These are phyloP conservation scores for Phoxinus phoxinus DNA, from an alignment of 2,113 vertebrate species.

Conservation along the genomic window DNA sequence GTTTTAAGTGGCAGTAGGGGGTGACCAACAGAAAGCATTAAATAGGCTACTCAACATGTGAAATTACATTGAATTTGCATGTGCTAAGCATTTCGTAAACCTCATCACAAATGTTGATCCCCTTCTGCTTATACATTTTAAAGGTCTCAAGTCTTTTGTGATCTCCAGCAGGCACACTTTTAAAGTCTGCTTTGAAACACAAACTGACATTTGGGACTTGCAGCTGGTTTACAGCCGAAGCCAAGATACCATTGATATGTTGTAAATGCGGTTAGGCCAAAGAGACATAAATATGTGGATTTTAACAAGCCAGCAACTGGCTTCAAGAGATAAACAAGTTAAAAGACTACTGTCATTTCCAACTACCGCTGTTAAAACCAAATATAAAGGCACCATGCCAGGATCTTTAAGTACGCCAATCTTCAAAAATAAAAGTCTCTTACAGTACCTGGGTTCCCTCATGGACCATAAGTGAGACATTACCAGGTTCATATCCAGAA, in stretches of 20 bases:
- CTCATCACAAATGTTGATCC: background rate
- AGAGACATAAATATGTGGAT: background rate
- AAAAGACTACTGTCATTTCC: constrained; percentile 17
- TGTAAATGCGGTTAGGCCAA: constrained; percentile 3
- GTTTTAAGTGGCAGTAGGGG: background rate
- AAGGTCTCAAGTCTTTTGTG: background rate
- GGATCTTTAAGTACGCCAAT: background rate
- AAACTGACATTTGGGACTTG: constrained; percentile 26
- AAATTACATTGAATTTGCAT: background rate
- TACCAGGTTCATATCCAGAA: constrained; percentile 15
- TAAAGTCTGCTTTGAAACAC: background rate
- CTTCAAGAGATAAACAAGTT: constrained; percentile 32
- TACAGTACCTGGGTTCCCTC: constrained; percentile 8
- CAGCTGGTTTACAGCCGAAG: constrained; percentile 28
- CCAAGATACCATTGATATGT: constrained; percentile 37
- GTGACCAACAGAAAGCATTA: background rate
- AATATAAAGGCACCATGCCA: constrained; percentile 1
- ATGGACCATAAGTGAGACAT: constrained; percentile 4
- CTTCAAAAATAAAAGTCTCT: background rate
- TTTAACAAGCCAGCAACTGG: background rate
- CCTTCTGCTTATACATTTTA: background rate
- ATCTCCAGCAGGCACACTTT: background rate
- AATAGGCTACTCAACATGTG: background rate
- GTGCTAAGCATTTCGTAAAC: background rate
- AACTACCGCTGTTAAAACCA: constrained; percentile 20